Conservation (phyloP, 1,140 invertebrate species). For the Belonocnema kinseyi region DNA sequence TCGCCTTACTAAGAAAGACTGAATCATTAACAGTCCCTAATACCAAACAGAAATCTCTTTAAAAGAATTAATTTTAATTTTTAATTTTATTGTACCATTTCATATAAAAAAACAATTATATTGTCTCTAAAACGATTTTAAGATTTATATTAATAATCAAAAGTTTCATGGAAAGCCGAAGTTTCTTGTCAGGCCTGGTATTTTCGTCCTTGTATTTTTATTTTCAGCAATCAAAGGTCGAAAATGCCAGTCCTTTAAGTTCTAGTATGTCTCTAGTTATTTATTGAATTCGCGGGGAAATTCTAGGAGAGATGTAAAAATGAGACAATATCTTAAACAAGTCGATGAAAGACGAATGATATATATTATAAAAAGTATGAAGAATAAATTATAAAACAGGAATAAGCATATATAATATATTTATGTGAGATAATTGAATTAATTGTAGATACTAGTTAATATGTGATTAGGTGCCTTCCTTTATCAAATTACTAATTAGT, state of each 20-base stretch:
- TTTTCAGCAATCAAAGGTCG: neutral
- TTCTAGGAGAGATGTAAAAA: conserved; percentile 36
- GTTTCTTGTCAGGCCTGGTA: too few relatives aligned
- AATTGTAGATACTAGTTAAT: conserved; percentile 60
- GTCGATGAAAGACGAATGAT: conserved; percentile 39
- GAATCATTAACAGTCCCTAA: conserved; percentile 61
- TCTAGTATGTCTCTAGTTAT: conserved; percentile 42
- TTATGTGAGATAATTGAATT: conserved; percentile 52
- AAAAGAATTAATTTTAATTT: conserved; percentile 31
- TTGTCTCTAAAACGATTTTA: conserved; percentile 10
- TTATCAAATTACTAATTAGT: conserved; percentile 49
- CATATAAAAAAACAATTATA: neutral
- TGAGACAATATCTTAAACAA: conserved; percentile 55
- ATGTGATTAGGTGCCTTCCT: conserved; percentile 70
- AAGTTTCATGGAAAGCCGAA: neutral
- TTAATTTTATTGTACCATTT: neutral
- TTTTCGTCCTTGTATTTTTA: neutral
- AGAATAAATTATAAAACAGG: neutral
- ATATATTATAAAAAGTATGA: conserved; percentile 16
- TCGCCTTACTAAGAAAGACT: conserved; percentile 69
- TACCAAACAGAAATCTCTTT: neutral
- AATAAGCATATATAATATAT: conserved; percentile 38
- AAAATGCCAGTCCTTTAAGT: conserved; percentile 19
- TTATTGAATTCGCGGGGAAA: conserved; percentile 44
- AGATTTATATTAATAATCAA: neutral